These are phyloP conservation scores for Copidosoma aretas DNA, from an alignment of 2,888 invertebrate species.

Conservation along the genomic window DNA sequence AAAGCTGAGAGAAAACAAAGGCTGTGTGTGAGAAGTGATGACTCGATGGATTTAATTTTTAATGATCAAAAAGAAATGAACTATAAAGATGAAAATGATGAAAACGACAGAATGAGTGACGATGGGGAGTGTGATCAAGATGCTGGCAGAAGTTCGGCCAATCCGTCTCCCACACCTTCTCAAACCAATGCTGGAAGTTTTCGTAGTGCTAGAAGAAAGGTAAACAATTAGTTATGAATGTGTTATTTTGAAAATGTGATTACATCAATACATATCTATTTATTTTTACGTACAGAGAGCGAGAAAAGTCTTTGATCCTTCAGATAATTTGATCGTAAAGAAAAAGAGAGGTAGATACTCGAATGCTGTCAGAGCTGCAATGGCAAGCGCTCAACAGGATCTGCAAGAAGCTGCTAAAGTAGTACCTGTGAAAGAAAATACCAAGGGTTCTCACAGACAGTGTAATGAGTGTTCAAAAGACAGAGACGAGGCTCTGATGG, in stretches of 20 bases:
- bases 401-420: conserved; percentile 51
- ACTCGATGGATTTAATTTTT: conserved; percentile 58
- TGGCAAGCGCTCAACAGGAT: conserved; percentile 62
- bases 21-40: conserved; percentile 55
- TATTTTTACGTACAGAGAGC: conserved; percentile 67
- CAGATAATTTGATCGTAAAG: conserved; percentile 79
- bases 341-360: conserved; percentile 74
- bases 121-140: conserved; percentile 63
- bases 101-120: conserved; percentile 49
- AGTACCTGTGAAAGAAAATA: conserved; percentile 51
- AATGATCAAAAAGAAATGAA: conserved; percentile 49
- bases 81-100: conserved; percentile 48
- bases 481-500: conserved; percentile 68
- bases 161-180: conserved; percentile 59
- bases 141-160: conserved; percentile 64
- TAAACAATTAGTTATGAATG: conserved; percentile 33
- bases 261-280: background rate
- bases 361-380: conserved; percentile 61
- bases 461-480: conserved; percentile 59
- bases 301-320: conserved; percentile 86
- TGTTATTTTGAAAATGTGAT: background rate
- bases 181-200: conserved; percentile 55
- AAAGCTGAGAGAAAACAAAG: conserved; percentile 59
- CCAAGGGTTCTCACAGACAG: conserved; percentile 53
- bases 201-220: conserved; percentile 60